phyloP scores from a whole-genome alignment of 2,888 invertebrate genomes.

The Phyllotreta striolata region DNA sequence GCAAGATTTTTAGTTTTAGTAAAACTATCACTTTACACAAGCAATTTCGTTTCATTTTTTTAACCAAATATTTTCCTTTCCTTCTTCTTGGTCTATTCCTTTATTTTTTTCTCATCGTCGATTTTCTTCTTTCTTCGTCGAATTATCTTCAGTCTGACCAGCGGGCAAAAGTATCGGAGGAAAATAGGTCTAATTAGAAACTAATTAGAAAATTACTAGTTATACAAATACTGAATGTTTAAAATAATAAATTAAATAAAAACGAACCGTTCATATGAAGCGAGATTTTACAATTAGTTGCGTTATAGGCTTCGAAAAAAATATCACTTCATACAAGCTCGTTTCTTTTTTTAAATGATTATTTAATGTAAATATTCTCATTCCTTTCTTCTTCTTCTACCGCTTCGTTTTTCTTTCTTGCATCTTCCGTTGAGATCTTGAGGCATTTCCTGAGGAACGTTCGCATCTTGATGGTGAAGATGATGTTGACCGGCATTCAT shows the following conservation, averaged over 20 bases:
- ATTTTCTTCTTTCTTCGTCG: slow-evolving; percentile 1
- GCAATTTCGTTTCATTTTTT: no score
- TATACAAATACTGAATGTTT: not conserved
- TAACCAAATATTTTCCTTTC: not conserved
- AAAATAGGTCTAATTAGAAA: not conserved
- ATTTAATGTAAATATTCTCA: not conserved
- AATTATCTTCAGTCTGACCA: not conserved
- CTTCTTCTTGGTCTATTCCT: no score
- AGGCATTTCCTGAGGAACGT: slow-evolving; percentile 9
- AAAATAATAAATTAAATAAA: not conserved
- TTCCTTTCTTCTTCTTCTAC: slow-evolving; percentile 31
- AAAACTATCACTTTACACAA: no score
- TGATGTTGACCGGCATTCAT: slow-evolving; percentile 27
- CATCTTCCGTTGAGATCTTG: not conserved
- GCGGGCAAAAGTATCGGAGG: not conserved
- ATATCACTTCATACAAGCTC: slow-evolving; percentile 10
- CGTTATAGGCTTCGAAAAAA: not conserved
- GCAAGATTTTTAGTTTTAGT: no score
- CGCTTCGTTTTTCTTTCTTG: slow-evolving; percentile 34
- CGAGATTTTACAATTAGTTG: not conserved
- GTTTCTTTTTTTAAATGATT: not conserved
- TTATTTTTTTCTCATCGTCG: slow-evolving; percentile 3
- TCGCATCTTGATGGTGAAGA: not conserved
- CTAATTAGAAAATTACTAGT: not conserved
- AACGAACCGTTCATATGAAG: slow-evolving; percentile 3